phyloP scores from a whole-genome alignment of 2,888 invertebrate genomes.

The Nysson spinosus region DNA sequence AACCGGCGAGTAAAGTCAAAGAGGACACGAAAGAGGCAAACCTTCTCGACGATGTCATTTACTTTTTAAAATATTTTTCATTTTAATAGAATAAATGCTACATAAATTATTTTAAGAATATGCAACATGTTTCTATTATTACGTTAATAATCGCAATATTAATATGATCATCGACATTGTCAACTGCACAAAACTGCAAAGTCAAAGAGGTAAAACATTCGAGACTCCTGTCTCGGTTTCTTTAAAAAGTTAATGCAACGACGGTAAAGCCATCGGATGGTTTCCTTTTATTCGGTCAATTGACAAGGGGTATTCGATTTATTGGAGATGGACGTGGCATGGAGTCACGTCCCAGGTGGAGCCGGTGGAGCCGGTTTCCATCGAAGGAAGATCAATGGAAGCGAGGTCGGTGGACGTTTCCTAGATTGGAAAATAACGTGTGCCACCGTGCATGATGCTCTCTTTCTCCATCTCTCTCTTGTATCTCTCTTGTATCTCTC shows the following conservation, averaged over 20 bases:
- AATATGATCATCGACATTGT: too few species aligned
- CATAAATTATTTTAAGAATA: too few species aligned
- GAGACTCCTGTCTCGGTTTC: background rate
- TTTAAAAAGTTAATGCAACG: background rate
- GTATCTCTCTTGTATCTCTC: conserved; percentile 1
- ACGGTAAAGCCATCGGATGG: conserved; percentile 3
- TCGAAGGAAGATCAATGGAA: conserved; percentile 46
- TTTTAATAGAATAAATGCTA: too few species aligned
- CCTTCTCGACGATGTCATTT: too few species aligned
- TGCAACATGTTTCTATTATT: too few species aligned
- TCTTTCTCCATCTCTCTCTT: conserved; percentile 2
- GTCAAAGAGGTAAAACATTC: too few species aligned
- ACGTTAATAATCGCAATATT: too few species aligned
- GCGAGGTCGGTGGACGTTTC: conserved; percentile 31
- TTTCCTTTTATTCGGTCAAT: conserved; percentile 4
- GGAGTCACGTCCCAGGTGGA: conserved; percentile 16
- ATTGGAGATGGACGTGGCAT: conserved; percentile 8
- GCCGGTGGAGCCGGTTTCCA: conserved; percentile 26
- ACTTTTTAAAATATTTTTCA: too few species aligned
- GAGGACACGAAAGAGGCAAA: too few species aligned
- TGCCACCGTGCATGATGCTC: conserved; percentile 4
- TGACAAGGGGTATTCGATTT: conserved; percentile 23
- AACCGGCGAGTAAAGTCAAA: too few species aligned
- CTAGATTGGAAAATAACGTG: conserved; percentile 54
- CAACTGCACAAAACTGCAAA: too few species aligned